A percentile compares a stretch with the other conserved stretches of the same genome.
These are phyloP conservation scores for Dolichallabes microphthalmus DNA, from an alignment of 2,113 vertebrate genomes.

Conservation along the genomic window DNA sequence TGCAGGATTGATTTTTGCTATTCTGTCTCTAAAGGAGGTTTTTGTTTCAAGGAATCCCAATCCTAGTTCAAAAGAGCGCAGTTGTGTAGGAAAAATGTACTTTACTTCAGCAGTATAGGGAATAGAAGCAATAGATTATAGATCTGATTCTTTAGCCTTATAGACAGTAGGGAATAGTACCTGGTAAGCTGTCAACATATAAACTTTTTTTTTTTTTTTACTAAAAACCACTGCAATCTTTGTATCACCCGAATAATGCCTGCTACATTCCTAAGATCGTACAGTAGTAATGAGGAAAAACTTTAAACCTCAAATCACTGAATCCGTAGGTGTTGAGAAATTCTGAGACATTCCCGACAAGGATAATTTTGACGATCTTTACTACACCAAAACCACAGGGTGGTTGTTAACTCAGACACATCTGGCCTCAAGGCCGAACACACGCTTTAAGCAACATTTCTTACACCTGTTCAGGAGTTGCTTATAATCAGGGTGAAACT, in stretches of 20 bases:
- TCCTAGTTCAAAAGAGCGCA: constrained; percentile 12
- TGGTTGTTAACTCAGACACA: constrained; percentile 12
- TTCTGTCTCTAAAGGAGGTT: constrained; percentile 19
- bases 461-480: constrained; percentile 35
- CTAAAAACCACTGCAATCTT: neutral
- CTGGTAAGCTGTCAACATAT: neutral
- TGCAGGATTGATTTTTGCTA: constrained; percentile 44
- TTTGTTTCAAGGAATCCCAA: constrained; percentile 2
- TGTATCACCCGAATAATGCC: neutral
- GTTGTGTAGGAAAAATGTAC: neutral
- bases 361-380: constrained; percentile 2
- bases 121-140: neutral
- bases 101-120: neutral
- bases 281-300: neutral
- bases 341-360: constrained; percentile 21
- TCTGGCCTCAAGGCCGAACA: constrained; percentile 30
- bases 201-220: too few species aligned
- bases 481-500: constrained; percentile 10
- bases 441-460: constrained; percentile 28
- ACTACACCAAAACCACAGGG: constrained; percentile 1
- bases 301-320: constrained; percentile 27
- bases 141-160: neutral
- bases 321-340: constrained; percentile 31
- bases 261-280: constrained; percentile 17
- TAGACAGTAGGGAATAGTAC: neutral